phyloP scores from a whole-genome alignment of 35 echinoderm and acorn worm species.

The Heliocidaris erythrogramma region DNA sequence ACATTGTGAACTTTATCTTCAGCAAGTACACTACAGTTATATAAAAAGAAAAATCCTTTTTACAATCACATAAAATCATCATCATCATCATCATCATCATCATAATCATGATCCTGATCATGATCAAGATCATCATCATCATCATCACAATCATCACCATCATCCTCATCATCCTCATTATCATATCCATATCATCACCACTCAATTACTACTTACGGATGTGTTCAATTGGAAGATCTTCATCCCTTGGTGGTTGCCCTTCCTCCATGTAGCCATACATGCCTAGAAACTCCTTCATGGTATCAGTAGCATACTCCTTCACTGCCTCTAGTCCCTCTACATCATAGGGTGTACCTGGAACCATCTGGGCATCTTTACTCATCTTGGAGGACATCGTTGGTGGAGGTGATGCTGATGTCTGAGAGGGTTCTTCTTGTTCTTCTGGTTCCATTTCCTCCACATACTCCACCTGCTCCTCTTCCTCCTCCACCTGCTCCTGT shows the following conservation, averaged over 20 bases:
- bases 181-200: neutral
- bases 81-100: constrained; percentile 7
- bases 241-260: constrained; percentile 43
- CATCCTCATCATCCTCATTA: neutral
- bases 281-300: constrained; percentile 95
- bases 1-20: neutral
- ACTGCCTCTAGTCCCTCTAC: constrained; percentile 57
- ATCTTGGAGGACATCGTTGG: neutral
- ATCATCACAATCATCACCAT: neutral
- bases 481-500: constrained; percentile 19
- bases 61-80: neutral
- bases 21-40: neutral
- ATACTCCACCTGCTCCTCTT: constrained; percentile 33
- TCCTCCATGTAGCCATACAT: constrained; percentile 94
- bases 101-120: neutral
- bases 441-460: constrained; percentile 28
- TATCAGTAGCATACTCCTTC: constrained; percentile 84
- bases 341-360: constrained; percentile 1
- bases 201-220: constrained; percentile 49
- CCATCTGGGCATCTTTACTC: constrained; percentile 30
- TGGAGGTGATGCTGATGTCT: neutral
- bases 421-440: neutral
- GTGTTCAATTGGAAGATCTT: constrained; percentile 76
- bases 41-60: too few species aligned
- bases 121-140: neutral